A percentile compares a stretch with the other conserved stretches of the same genome.
phyloP scores from a whole-genome alignment of 2,797 vertebrate species.

The Macroramphosus scolopax region DNA sequence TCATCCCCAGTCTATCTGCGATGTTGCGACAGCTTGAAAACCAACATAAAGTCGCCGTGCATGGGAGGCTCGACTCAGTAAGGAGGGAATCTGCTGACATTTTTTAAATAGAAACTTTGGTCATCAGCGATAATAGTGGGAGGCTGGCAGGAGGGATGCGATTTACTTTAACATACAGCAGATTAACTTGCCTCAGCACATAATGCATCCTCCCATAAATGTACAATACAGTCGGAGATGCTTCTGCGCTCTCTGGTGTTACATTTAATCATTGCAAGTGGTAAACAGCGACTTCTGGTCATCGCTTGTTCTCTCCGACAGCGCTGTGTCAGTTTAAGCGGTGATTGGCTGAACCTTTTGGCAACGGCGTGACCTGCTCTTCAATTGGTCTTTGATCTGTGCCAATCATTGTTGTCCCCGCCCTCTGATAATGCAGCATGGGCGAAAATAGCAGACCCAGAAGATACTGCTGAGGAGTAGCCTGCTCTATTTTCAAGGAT shows the following conservation, averaged over 20 bases:
- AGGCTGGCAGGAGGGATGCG: too few species aligned
- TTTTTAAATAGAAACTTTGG: background rate
- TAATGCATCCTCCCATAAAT: too few species aligned
- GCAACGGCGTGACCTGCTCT: constrained; percentile 19
- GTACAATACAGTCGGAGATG: too few species aligned
- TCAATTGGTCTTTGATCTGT: constrained; percentile 51
- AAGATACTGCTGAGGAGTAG: constrained; percentile 58
- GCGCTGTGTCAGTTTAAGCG: constrained; percentile 6
- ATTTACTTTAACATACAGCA: too few species aligned
- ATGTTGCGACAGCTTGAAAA: background rate
- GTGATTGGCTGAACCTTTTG: constrained; percentile 48
- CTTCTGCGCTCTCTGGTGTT: background rate
- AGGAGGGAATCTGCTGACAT: background rate
- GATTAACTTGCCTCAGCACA: too few species aligned
- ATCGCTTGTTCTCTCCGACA: constrained; percentile 57
- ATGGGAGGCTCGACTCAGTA: background rate
- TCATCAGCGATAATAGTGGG: too few species aligned
- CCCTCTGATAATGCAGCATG: constrained; percentile 84
- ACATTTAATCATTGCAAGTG: constrained; percentile 38
- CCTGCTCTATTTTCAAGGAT: constrained; percentile 32
- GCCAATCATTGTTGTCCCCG: constrained; percentile 61
- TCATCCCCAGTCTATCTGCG: too few species aligned
- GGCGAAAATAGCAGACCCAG: constrained; percentile 73
- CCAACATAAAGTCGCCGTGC: too few species aligned
- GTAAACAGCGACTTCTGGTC: constrained; percentile 64